Evolutionary conservation across 1,140 invertebrate genomes (phyloP).

Genomic region (Aphelinus atriplicis): DNA sequence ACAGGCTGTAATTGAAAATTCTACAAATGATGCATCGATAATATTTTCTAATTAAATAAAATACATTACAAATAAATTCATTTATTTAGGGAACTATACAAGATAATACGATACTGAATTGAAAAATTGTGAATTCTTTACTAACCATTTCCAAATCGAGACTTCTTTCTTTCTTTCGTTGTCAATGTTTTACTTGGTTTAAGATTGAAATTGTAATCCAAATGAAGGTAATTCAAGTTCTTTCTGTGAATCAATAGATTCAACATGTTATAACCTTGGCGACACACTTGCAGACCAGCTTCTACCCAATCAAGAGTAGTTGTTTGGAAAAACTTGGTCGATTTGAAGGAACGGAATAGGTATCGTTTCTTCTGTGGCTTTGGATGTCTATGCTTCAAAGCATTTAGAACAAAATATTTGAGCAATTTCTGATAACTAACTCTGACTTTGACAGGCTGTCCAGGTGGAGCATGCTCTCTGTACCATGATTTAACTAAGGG

Average conservation of each 20-base stretch:
- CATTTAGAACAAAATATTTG: conserved; percentile 98
- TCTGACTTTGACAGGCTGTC: conserved; percentile 98
- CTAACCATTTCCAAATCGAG: conserved; percentile 96
- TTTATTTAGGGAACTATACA: conserved; percentile 2
- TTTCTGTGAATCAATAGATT: conserved; percentile 99
- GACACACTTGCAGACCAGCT: conserved; percentile 96
- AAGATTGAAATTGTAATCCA: conserved; percentile 99
- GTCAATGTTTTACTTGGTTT: conserved; percentile 99
- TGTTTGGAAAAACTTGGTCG: conserved; percentile 99
- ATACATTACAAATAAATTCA: neutral
- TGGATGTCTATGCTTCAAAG: conserved; percentile 94
- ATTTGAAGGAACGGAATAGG: conserved; percentile 98
- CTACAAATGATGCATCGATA: neutral
- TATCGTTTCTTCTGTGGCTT: conserved; percentile 99
- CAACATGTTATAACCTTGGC: conserved; percentile 99
- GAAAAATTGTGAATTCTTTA: neutral
- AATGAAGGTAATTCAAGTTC: conserved; percentile 98
- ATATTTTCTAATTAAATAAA: neutral
- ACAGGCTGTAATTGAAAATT: no score
- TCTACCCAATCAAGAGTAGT: conserved; percentile 99
- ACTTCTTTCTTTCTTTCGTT: conserved; percentile 99
- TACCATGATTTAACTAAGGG: conserved; percentile 98
- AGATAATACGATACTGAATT: conserved; percentile 26
- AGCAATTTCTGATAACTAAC: conserved; percentile 99
- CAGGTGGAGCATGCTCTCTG: conserved; percentile 96